These are phyloP conservation scores for Parelbella ahira DNA, from an alignment of 2,888 invertebrate genomes.

Conservation along the genomic window DNA sequence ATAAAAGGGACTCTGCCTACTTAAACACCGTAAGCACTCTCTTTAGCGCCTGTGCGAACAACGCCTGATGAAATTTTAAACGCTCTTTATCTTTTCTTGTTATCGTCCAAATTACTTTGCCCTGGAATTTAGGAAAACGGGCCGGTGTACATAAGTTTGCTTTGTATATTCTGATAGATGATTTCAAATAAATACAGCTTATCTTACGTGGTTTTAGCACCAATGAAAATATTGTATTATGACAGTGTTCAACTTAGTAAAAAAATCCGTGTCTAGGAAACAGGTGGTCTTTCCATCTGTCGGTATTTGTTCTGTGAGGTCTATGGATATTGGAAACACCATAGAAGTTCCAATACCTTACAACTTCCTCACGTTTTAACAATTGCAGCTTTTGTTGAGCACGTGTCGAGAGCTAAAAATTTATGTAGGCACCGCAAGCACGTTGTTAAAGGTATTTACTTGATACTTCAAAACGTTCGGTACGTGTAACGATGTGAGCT, in stretches of 20 bases:
- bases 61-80: constrained; percentile 56
- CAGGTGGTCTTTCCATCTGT: too few relatives aligned
- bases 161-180: too few relatives aligned
- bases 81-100: constrained; percentile 47
- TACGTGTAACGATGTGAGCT: constrained; percentile 8
- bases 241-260: too few relatives aligned
- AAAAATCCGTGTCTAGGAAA: too few relatives aligned
- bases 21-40: constrained; percentile 54
- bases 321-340: too few relatives aligned
- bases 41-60: constrained; percentile 50
- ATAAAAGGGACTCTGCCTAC: constrained; percentile 58
- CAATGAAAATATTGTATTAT: too few relatives aligned
- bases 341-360: too few relatives aligned
- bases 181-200: too few relatives aligned
- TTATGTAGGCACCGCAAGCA: constrained; percentile 3
- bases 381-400: not conserved
- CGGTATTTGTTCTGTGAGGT: too few relatives aligned
- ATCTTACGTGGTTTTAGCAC: too few relatives aligned
- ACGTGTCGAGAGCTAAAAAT: constrained; percentile 3
- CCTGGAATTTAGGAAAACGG: constrained; percentile 29
- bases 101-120: constrained; percentile 38
- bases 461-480: constrained; percentile 6
- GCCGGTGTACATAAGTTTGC: too few relatives aligned
- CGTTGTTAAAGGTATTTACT: constrained; percentile 5
- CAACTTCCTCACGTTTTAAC: too few relatives aligned